These are phyloP conservation scores for Pseudolaguvia tuberculata DNA, from an alignment of 2,113 vertebrate genomes.

Conservation along the genomic window DNA sequence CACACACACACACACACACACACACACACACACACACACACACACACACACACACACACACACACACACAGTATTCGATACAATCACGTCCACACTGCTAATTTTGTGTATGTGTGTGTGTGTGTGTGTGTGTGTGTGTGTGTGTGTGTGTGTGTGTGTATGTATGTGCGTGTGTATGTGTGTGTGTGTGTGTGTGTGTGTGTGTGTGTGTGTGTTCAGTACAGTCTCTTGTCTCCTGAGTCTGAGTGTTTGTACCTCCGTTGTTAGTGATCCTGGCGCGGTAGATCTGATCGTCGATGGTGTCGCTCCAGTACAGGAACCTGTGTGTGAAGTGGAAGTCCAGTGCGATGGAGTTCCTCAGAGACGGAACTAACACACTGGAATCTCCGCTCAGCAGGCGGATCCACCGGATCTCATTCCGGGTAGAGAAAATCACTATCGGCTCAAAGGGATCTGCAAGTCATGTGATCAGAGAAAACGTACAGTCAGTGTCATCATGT, in stretches of 20 bases:
- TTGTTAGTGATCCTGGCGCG: slow-evolving; percentile 78
- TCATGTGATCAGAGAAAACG: not conserved
- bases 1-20: not conserved
- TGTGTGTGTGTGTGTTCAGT: not conserved
- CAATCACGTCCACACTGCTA: too few species aligned
- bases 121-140: too few species aligned
- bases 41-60: not conserved
- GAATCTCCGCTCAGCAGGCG: slow-evolving; percentile 83
- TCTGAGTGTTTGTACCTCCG: slow-evolving; percentile 66
- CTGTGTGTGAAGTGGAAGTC: slow-evolving; percentile 84
- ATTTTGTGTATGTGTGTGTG: too few species aligned
- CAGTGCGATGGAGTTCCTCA: slow-evolving; percentile 83
- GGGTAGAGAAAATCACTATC: slow-evolving; percentile 86
- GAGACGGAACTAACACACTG: slow-evolving; percentile 77
- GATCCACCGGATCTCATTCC: slow-evolving; percentile 83
- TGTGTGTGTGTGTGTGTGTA: too few species aligned
- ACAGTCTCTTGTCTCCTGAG: too few species aligned
- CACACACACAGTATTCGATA: too few species aligned
- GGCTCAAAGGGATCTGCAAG: slow-evolving; percentile 80
- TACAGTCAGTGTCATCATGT: not conserved
- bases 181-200: not conserved
- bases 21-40: not conserved
- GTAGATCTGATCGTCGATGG: slow-evolving; percentile 87
- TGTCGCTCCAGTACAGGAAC: slow-evolving; percentile 86
- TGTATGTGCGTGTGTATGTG: too few species aligned